Evolutionary conservation across 1,140 invertebrate genomes (phyloP), one percentile per base, ranked within the genome.

Genomic region (Copidosoma floridanum): DNA sequence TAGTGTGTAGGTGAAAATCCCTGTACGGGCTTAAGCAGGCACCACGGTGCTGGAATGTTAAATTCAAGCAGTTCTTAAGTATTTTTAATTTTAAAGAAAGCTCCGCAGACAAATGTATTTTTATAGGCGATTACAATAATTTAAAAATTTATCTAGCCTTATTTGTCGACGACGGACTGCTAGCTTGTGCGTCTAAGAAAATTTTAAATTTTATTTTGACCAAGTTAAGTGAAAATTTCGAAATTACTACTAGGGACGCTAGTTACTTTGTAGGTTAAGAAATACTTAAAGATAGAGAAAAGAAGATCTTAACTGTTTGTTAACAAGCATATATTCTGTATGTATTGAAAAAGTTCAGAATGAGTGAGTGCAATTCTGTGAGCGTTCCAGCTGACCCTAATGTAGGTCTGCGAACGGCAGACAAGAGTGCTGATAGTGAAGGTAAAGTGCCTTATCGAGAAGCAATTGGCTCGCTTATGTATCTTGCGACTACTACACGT

Each of bases 401-500:
- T 21, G 35, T 20, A 1, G 48, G 57, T 2, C 35, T 61, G 2
- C 8, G 20, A 11, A 51, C 60, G 35, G 32, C 2, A 7, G 16
- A 35, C 3, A 1, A 6, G 5, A 48, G 35, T 12, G 43, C 40
- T 2, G 37, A 47, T n/a, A 2, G 21, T 20, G 12, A 18, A 18
- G 27, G n/a, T 14, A 7, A 51, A 37, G 70, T 75, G 43, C 73
- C 72, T 2, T 79, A 71, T 50, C 66, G 68, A 26, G 66, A 80
- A 56, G 59, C 73, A 2, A 66, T 80, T 3, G 75, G 75, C 3
- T 68, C 66, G 41, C 65, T 82, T 20, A 57, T 81, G 50, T 81
- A 80, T 61, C 52, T 78, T 6, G 62, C 76, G 8, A 63, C 63
- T 23, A 56, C 57, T 0, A 74, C 72, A 12, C 57, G 80, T 24